Evolutionary conservation across 2,797 vertebrate species (phyloP), one percentile per base, ranked within the genome.

Genomic region (Myotis daubentonii): DNA sequence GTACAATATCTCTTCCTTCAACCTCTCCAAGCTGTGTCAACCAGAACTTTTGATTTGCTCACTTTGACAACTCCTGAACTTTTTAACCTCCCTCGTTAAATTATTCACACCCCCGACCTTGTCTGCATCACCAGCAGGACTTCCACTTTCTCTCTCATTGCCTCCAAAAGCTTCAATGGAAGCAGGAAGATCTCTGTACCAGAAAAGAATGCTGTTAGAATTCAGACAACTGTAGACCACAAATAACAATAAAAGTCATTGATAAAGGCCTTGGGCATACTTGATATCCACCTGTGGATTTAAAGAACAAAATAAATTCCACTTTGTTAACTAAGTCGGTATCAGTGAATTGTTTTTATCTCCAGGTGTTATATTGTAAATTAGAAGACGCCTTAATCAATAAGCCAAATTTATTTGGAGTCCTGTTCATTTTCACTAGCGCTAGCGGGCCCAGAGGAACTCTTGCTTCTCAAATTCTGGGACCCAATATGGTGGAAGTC

Each of bases 241-340:
- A 87, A 81, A 71, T 86, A 84, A 91, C 3, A 91, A 57, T 57
- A 87, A 84, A 88, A 87, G n/a, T 83, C 70, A 80, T 23, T n/a
- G 16, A 4, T 57, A 12, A 12, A 36, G 44, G 13, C 11, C 74
- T 87, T 22, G 30, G 28, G 79, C 9, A 76, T 11, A 33, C 36
- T 0, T 75, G 10, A 79, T 72, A 70, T 19, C 17, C 41, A 74
- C 0, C 3, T 66, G 7, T 80, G 36, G 17, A 23, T 76, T 72
- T 41, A 36, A 93, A 87, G 6, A 74, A 75, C 30, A 65, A 65
- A n/a, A 36, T 65, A 33, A 19, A 70, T 38, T 41, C 33, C n/a
- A 74, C 15, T 81, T 78, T 76, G 28, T 66, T 70, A 82, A 57
- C 28, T 75, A 22, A 44, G 8, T 47, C 68, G 4, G 8, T 76